These are phyloP conservation scores for Drosophila fulvimacula DNA, from an alignment of 2,888 invertebrate genomes.

Conservation along the genomic window DNA sequence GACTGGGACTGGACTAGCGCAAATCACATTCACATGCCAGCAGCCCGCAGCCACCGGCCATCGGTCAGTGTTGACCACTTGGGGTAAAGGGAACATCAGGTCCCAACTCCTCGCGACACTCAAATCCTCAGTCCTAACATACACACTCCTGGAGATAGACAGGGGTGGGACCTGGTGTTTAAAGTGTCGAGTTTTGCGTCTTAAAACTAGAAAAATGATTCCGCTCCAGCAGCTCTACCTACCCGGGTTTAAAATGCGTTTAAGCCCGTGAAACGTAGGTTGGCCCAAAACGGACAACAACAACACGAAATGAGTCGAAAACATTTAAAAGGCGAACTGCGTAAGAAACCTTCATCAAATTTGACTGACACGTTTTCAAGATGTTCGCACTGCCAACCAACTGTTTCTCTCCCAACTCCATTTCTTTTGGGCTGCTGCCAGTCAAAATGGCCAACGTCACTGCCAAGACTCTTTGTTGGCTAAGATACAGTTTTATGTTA, in stretches of 20 bases:
- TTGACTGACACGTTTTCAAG: conserved; percentile 84
- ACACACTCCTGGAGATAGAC: background rate
- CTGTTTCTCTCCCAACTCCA: conserved; percentile 57
- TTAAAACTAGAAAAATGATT: conserved; percentile 70
- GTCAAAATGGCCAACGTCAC: conserved; percentile 57
- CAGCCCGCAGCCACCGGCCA: conserved; percentile 45
- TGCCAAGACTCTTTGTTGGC: conserved; percentile 8
- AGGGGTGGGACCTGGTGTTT: conserved; percentile 67
- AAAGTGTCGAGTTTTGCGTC: conserved; percentile 76
- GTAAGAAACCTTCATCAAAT: conserved; percentile 83
- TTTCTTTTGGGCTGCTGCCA: conserved; percentile 43
- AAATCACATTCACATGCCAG: conserved; percentile 73
- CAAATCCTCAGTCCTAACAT: conserved; percentile 8
- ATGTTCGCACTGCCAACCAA: conserved; percentile 81
- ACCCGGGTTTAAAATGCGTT: conserved; percentile 64
- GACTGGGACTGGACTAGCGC: conserved; percentile 17
- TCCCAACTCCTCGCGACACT: background rate
- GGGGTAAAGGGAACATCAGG: conserved; percentile 7
- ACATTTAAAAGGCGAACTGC: conserved; percentile 73
- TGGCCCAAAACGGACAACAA: conserved; percentile 48
- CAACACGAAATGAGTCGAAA: conserved; percentile 48
- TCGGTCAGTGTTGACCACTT: conserved; percentile 45
- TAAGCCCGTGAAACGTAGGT: conserved; percentile 57
- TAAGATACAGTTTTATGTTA: background rate
- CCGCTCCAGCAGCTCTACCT: conserved; percentile 49